Conservation (phyloP, 2,797 vertebrate genomes). For the Trachops cirrhosus region DNA sequence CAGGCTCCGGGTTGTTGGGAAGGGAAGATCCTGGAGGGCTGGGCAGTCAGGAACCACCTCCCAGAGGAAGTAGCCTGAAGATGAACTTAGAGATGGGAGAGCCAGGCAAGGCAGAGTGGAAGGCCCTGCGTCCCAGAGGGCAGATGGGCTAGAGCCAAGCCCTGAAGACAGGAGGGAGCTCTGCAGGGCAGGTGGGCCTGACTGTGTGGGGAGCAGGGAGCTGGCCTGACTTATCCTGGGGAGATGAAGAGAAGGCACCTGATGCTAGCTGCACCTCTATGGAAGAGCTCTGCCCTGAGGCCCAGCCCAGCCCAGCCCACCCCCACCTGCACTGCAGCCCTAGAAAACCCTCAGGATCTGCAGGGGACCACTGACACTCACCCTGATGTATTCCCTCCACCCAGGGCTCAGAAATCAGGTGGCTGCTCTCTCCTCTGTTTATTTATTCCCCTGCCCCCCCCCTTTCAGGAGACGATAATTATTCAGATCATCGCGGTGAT, state of each 20-base stretch:
- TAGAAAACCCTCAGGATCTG: neutral
- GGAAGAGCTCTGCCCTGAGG: neutral
- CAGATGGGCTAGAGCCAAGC: neutral
- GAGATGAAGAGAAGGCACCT: neutral
- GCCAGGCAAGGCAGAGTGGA: neutral
- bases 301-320: neutral
- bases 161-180: neutral
- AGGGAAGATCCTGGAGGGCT: neutral
- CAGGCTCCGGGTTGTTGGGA: neutral
- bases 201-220: neutral
- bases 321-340: neutral
- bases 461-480: constrained; percentile 79
- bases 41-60: constrained; percentile 15
- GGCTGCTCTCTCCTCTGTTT: constrained; percentile 51
- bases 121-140: neutral
- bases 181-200: neutral
- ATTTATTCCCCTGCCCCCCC: constrained; percentile 47
- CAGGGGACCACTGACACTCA: neutral
- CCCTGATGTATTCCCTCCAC: neutral
- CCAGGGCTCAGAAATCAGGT: constrained; percentile 56
- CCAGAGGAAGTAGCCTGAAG: neutral
- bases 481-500: constrained; percentile 81
- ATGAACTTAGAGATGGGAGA: constrained; percentile 17
- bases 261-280: neutral
- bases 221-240: neutral